Percentiles rank a stretch among this genome's conserved stretches.
Evolutionary conservation across 2,797 vertebrate genomes (phyloP).

Genomic region (Typhlichthys subterraneus): DNA sequence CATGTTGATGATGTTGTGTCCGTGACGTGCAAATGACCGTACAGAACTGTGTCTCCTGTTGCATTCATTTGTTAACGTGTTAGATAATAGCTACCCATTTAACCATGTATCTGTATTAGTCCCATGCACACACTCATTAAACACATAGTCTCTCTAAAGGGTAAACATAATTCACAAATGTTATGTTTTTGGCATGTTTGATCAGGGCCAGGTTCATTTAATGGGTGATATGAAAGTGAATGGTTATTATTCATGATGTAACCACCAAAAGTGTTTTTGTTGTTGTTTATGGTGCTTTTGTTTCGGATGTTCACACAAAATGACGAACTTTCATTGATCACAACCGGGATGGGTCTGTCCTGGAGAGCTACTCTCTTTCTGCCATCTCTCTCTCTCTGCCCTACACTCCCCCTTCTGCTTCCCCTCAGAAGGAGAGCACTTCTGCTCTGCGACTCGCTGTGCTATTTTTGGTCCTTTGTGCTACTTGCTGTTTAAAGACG

Average conservation of each 20-base stretch:
- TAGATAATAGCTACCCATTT: background rate
- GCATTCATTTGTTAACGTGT: background rate
- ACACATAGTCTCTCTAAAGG: too few species aligned
- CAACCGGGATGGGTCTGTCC: conserved; percentile 34
- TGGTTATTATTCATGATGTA: background rate
- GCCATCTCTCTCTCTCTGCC: conserved; percentile 48
- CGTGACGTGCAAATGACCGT: too few species aligned
- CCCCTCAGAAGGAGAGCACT: conserved; percentile 70
- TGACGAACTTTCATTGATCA: conserved; percentile 34
- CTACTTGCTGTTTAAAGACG: conserved; percentile 81
- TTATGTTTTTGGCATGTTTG: background rate
- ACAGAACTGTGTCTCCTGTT: background rate
- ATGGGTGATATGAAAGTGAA: conserved; percentile 8
- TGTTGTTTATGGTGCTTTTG: background rate
- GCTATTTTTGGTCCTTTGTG: conserved; percentile 85
- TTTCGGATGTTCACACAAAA: conserved; percentile 11
- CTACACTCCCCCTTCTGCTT: conserved; percentile 49
- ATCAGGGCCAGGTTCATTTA: conserved; percentile 1
- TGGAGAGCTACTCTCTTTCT: conserved; percentile 38
- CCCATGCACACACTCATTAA: too few species aligned
- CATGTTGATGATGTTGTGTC: background rate
- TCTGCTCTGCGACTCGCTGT: conserved; percentile 76
- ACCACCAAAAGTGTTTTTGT: background rate
- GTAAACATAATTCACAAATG: background rate
- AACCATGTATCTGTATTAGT: background rate